A percentile compares a stretch with the other conserved stretches of the same genome.
Evolutionary conservation across 1,140 invertebrate genomes (phyloP).

Genomic region (Eulimnadia texana): DNA sequence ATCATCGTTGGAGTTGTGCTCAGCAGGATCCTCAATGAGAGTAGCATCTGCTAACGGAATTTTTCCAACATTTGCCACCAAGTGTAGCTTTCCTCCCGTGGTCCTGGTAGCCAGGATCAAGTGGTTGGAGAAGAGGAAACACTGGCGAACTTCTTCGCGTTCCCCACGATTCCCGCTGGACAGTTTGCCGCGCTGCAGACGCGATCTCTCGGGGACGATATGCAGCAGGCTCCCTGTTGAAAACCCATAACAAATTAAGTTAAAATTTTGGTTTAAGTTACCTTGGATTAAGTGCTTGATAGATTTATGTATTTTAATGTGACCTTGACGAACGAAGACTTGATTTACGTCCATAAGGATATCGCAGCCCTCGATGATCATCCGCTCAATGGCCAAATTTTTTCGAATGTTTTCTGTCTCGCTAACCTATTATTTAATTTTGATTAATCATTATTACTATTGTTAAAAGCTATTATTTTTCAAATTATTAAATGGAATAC

Average conservation of each 20-base stretch:
- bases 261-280: too few relatives aligned
- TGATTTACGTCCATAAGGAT: conserved; percentile 88
- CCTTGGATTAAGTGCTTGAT: too few relatives aligned
- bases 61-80: conserved; percentile 65
- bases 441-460: not conserved
- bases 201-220: conserved; percentile 44
- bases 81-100: conserved; percentile 67
- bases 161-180: conserved; percentile 39
- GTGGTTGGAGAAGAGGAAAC: conserved; percentile 79
- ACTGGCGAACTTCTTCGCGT: conserved; percentile 59
- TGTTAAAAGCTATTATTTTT: too few relatives aligned
- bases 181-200: conserved; percentile 35
- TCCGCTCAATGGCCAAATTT: conserved; percentile 81
- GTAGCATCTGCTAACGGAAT: conserved; percentile 69
- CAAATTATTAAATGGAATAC: too few relatives aligned
- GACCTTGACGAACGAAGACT: conserved; percentile 74
- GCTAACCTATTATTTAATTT: conserved; percentile 47
- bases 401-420: conserved; percentile 89
- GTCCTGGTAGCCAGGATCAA: conserved; percentile 62
- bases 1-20: conserved; percentile 36
- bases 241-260: not conserved
- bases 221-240: conserved; percentile 46
- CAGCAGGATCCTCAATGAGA: conserved; percentile 54
- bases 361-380: conserved; percentile 91
- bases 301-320: too few relatives aligned